These are phyloP conservation scores for Hemistola chrysoprasaria DNA, from an alignment of 2,888 invertebrate species.

Conservation along the genomic window DNA sequence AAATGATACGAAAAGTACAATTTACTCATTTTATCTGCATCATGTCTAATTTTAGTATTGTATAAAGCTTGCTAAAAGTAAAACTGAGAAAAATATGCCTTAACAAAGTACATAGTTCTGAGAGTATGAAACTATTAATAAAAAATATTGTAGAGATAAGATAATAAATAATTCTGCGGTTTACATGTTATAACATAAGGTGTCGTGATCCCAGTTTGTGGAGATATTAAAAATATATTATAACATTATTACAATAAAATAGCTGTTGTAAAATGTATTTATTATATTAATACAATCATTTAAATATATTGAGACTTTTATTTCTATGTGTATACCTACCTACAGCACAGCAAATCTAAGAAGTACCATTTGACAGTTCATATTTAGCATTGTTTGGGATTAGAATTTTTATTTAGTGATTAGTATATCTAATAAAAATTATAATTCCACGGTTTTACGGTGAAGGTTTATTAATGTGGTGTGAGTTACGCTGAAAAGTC, in stretches of 20 bases:
- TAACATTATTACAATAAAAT: slow-evolving; percentile 46
- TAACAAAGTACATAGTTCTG: slow-evolving; percentile 13
- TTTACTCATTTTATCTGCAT: slow-evolving; percentile 8
- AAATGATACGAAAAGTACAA: slow-evolving; percentile 27
- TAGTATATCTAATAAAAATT: too few relatives aligned
- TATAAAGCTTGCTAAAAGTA: slow-evolving; percentile 19
- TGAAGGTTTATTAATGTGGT: too few relatives aligned
- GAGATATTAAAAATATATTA: slow-evolving; percentile 18
- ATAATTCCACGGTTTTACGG: too few relatives aligned
- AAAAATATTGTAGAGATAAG: slow-evolving; percentile 4
- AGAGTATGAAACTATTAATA: slow-evolving; percentile 8
- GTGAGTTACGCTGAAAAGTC: too few relatives aligned
- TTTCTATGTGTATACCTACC: too few relatives aligned
- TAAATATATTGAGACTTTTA: slow-evolving; percentile 50
- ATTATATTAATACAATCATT: slow-evolving; percentile 75
- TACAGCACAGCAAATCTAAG: too few relatives aligned
- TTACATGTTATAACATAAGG: slow-evolving; percentile 34
- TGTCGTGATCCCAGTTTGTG: slow-evolving; percentile 35
- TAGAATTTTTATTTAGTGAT: too few relatives aligned
- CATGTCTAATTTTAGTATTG: slow-evolving; percentile 3
- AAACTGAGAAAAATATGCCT: slow-evolving; percentile 14
- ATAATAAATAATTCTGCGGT: slow-evolving; percentile 35
- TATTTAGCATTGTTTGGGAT: too few relatives aligned
- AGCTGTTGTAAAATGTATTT: slow-evolving; percentile 81
- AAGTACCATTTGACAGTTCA: too few relatives aligned